Conservation (phyloP, 2,888 invertebrate species). For the Lasiommata megera region DNA sequence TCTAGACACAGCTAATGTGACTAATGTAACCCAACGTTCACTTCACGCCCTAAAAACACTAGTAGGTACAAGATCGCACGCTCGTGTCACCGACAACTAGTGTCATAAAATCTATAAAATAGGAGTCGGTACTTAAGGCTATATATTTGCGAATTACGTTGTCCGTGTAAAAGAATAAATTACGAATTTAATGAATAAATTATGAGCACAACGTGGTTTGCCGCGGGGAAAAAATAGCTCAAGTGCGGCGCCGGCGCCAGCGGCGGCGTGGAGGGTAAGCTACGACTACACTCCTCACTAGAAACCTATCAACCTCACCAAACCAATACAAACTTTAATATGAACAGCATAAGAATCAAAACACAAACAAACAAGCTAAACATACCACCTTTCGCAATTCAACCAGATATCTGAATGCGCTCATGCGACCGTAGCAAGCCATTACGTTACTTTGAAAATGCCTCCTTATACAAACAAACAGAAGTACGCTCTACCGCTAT, state of each 20-base stretch:
- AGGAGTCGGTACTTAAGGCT: background rate
- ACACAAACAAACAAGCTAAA: slow-evolving; percentile 29
- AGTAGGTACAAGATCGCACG: slow-evolving; percentile 12
- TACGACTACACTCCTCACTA: slow-evolving; percentile 53
- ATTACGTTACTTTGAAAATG: slow-evolving; percentile 73
- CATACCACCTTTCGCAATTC: slow-evolving; percentile 50
- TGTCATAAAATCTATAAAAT: background rate
- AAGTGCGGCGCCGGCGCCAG: slow-evolving; percentile 72
- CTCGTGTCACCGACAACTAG: background rate
- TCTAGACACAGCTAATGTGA: slow-evolving; percentile 5
- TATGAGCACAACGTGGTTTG: slow-evolving; percentile 63
- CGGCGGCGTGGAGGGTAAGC: slow-evolving; percentile 62
- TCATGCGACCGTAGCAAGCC: slow-evolving; percentile 78
- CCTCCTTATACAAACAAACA: slow-evolving; percentile 45
- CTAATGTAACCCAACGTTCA: slow-evolving; percentile 4
- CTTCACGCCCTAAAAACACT: slow-evolving; percentile 27
- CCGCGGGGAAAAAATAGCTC: slow-evolving; percentile 71
- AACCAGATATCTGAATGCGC: slow-evolving; percentile 63
- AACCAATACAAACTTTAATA: slow-evolving; percentile 43
- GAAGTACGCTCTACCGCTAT: slow-evolving; percentile 58
- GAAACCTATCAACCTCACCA: slow-evolving; percentile 41
- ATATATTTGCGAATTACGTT: slow-evolving; percentile 54
- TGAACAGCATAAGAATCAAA: slow-evolving; percentile 38
- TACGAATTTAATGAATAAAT: slow-evolving; percentile 75
- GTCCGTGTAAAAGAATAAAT: slow-evolving; percentile 63